Percentiles rank a stretch among this genome's conserved stretches.
Evolutionary conservation across 2,888 invertebrate genomes (phyloP).

Genomic region (Rambutsinella grinnellia): DNA sequence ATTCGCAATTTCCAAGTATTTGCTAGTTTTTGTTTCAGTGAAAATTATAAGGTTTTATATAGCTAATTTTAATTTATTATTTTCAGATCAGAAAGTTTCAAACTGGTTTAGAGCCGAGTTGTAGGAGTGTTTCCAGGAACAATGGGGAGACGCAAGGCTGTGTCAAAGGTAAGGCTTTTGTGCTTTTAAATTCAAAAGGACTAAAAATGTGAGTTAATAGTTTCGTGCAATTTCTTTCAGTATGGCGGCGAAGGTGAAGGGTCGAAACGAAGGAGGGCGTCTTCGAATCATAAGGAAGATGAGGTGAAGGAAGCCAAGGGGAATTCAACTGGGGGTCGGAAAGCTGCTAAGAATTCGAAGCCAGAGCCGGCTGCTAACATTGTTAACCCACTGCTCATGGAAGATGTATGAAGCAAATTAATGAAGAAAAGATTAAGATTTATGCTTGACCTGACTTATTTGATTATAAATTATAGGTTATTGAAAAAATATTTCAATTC

Average conservation of each 20-base stretch:
- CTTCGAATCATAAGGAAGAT: background rate
- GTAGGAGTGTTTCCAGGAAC: background rate
- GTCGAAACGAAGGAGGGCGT: constrained; percentile 1
- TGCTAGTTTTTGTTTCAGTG: no score
- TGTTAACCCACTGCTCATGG: constrained; percentile 29
- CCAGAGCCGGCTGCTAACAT: background rate
- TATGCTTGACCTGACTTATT: background rate
- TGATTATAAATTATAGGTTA: no score
- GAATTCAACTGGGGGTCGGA: background rate
- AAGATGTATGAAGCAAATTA: background rate
- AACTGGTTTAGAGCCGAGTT: background rate
- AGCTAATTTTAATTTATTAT: no score
- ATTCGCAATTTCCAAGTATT: no score
- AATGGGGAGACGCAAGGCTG: background rate
- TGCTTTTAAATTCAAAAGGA: no score
- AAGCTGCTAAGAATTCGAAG: background rate
- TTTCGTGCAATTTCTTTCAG: background rate
- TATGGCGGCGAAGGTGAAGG: background rate
- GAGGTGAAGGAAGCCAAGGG: background rate
- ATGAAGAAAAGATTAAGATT: background rate
- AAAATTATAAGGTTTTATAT: no score
- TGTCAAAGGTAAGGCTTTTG: background rate
- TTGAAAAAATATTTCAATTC: constrained; percentile 27
- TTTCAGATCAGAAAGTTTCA: no score
- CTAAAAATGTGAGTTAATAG: background rate